Conservation (phyloP, 2,113 vertebrate genomes). For the Grammatotria lemairii region DNA sequence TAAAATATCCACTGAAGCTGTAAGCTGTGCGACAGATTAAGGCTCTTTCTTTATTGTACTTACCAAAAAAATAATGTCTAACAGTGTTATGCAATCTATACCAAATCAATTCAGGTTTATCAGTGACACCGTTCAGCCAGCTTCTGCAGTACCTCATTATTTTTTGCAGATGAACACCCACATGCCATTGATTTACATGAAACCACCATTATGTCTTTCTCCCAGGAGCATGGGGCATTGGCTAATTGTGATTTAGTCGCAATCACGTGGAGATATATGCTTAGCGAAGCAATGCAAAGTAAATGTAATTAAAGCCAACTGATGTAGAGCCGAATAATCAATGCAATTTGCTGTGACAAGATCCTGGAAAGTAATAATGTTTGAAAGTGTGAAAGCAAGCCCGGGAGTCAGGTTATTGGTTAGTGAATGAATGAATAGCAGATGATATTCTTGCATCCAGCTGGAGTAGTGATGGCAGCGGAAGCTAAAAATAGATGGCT, state of each 20-base stretch:
- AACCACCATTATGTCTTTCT: slow-evolving; percentile 10
- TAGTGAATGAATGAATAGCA: slow-evolving; percentile 7
- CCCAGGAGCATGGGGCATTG: not conserved
- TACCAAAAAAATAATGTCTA: not conserved
- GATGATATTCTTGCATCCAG: slow-evolving; percentile 24
- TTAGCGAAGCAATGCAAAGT: slow-evolving; percentile 31
- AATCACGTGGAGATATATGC: slow-evolving; percentile 45
- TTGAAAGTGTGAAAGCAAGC: slow-evolving; percentile 23
- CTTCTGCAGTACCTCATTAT: not conserved
- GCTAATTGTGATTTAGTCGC: slow-evolving; percentile 61
- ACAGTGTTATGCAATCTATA: not conserved
- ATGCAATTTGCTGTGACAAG: slow-evolving; percentile 59
- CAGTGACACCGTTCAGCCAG: not conserved
- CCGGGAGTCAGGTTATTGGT: slow-evolving; percentile 25
- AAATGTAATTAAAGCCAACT: slow-evolving; percentile 63
- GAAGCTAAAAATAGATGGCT: slow-evolving; percentile 47
- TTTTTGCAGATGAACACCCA: slow-evolving; percentile 18
- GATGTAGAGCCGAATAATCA: slow-evolving; percentile 61
- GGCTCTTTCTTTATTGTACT: not conserved
- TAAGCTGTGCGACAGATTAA: not conserved
- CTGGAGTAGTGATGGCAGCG: slow-evolving; percentile 1
- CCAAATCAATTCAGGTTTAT: not conserved
- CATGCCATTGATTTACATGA: slow-evolving; percentile 33
- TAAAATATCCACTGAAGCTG: not conserved
- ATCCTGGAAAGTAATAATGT: slow-evolving; percentile 57